phyloP scores from a whole-genome alignment of 2,888 invertebrate genomes.

The Trichacis sp. region DNA sequence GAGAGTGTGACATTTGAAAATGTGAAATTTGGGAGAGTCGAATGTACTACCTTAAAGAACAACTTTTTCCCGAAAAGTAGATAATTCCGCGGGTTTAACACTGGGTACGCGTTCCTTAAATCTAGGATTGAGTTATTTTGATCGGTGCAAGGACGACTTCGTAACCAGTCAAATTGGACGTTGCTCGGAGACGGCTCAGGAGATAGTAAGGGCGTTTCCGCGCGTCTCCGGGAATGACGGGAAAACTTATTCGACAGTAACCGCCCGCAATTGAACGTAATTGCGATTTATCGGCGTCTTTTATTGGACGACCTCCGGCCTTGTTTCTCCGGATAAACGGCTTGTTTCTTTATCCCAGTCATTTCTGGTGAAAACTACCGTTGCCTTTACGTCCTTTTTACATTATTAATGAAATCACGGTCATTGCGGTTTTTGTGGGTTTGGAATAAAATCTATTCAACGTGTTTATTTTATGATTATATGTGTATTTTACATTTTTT shows the following conservation, averaged over 20 bases:
- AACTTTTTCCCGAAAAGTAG: too few relatives aligned
- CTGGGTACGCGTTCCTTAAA: neutral
- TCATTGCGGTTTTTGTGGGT: too few relatives aligned
- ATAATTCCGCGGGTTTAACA: neutral
- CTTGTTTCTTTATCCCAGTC: neutral
- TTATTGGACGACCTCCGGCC: neutral
- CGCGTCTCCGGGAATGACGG: conserved; percentile 32
- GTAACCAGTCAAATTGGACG: conserved; percentile 46
- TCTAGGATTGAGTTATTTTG: conserved; percentile 29
- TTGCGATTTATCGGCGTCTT: conserved; percentile 16
- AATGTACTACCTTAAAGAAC: too few relatives aligned
- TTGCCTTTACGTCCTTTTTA: too few relatives aligned
- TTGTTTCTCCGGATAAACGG: neutral
- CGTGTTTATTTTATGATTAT: too few relatives aligned
- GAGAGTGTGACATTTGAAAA: too few relatives aligned
- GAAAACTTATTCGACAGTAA: conserved; percentile 28
- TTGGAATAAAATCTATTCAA: too few relatives aligned
- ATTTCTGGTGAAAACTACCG: neutral
- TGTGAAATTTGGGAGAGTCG: too few relatives aligned
- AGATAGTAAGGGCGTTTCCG: conserved; percentile 34
- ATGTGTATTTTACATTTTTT: too few relatives aligned
- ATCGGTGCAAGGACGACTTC: conserved; percentile 28
- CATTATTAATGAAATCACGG: too few relatives aligned
- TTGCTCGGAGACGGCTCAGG: conserved; percentile 41
- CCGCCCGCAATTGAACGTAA: conserved; percentile 39